Conservation (phyloP, 2,888 invertebrate genomes). For the Yponomeuta cagnagella region DNA sequence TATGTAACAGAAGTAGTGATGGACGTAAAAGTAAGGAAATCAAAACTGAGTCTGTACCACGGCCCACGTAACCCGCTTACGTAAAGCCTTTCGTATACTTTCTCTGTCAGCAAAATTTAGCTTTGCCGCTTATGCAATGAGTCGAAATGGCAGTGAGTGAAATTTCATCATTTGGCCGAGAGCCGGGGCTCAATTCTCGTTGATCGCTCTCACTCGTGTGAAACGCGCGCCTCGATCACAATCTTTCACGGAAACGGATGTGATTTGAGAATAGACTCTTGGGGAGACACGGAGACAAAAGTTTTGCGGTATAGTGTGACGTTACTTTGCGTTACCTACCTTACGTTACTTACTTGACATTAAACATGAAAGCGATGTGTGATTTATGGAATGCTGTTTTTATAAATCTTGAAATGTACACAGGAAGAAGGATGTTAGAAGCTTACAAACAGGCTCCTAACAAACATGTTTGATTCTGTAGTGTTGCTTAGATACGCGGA, state of each 20-base stretch:
- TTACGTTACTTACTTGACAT: no score
- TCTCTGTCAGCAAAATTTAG: slow-evolving; percentile 76
- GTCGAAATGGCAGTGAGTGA: slow-evolving; percentile 69
- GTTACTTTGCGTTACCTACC: no score
- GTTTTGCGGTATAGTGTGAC: no score
- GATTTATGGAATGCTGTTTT: no score
- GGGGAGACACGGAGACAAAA: no score
- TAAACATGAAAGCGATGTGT: no score
- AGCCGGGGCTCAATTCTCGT: slow-evolving; percentile 22
- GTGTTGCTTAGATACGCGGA: neutral
- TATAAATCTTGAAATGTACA: no score
- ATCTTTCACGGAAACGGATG: neutral
- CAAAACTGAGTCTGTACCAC: slow-evolving; percentile 64
- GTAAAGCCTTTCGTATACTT: slow-evolving; percentile 74
- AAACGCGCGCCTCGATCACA: neutral
- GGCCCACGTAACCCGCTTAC: slow-evolving; percentile 56
- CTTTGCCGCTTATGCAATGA: slow-evolving; percentile 61
- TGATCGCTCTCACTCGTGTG: neutral
- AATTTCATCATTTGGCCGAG: slow-evolving; percentile 69
- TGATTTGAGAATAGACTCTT: neutral
- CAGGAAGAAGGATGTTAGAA: no score
- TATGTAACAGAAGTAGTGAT: slow-evolving; percentile 55
- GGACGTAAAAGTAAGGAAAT: slow-evolving; percentile 71
- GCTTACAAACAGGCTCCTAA: slow-evolving; percentile 22
- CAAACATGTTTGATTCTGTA: slow-evolving; percentile 6